A percentile compares a stretch with the other conserved stretches of the same genome.
These are phyloP conservation scores for Lates calcarifer DNA, from an alignment of 2,113 vertebrate species.

Conservation along the genomic window DNA sequence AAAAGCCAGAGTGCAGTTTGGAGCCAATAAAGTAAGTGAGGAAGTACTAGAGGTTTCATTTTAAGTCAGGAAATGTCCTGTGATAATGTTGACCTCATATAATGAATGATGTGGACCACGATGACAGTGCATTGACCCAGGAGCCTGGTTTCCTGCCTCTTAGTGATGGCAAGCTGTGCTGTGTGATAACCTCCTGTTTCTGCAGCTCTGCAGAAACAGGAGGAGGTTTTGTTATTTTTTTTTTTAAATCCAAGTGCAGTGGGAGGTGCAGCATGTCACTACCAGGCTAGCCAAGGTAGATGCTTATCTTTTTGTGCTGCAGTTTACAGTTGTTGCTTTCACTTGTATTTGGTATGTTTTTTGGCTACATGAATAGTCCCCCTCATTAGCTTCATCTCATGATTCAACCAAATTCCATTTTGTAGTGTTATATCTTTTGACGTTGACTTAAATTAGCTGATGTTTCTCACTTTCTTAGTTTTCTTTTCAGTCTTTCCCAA, in stretches of 20 bases:
- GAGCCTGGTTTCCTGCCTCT: not conserved
- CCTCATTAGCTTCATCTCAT: not conserved
- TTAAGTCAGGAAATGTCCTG: conserved; percentile 14
- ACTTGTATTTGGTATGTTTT: not conserved
- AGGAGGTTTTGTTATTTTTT: not conserved
- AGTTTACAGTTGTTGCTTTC: conserved; percentile 2
- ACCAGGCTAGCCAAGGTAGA: not conserved
- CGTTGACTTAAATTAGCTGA: not conserved
- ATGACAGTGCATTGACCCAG: conserved; percentile 21
- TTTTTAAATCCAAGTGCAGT: not conserved
- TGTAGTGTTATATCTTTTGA: not conserved
- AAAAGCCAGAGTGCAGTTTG: conserved; percentile 99
- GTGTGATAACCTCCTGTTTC: not conserved
- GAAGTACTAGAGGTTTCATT: not conserved
- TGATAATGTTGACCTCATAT: conserved; percentile 9
- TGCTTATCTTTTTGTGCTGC: conserved; percentile 3
- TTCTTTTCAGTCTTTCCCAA: not conserved
- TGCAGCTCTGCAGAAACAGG: not conserved
- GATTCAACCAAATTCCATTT: not conserved
- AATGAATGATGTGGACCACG: not conserved
- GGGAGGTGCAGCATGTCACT: not conserved
- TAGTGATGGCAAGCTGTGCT: not conserved
- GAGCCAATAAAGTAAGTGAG: conserved; percentile 96
- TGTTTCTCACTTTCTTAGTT: not conserved
- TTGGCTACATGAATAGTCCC: too few species aligned